Percentiles rank a stretch among this genome's conserved stretches.
Evolutionary conservation across 2,888 invertebrate genomes (phyloP).

Genomic region (Nemurella pictetii): DNA sequence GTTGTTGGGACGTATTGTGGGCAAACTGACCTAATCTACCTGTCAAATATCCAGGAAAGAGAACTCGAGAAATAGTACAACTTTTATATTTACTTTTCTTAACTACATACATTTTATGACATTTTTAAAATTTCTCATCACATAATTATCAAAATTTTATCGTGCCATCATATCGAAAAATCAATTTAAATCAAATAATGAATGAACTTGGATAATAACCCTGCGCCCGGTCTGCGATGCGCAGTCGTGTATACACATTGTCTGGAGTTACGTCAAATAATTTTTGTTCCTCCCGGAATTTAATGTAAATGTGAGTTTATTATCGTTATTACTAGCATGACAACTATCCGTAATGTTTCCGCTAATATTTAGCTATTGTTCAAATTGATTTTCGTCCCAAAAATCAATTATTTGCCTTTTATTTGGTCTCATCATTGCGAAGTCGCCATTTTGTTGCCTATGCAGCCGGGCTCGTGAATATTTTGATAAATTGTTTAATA

Average conservation of each 20-base stretch:
- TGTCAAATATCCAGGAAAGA: not conserved
- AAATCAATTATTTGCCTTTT: constrained; percentile 26
- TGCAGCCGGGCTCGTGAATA: constrained; percentile 43
- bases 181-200: not conserved
- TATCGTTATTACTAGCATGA: not conserved
- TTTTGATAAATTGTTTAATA: constrained; percentile 34
- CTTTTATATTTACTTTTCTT: not conserved
- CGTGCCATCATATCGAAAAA: not conserved
- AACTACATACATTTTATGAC: not conserved
- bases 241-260: constrained; percentile 44
- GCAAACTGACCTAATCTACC: not conserved
- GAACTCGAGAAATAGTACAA: not conserved
- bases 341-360: not conserved
- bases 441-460: constrained; percentile 43
- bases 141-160: not conserved
- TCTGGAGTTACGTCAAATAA: constrained; percentile 41
- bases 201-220: not conserved
- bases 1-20: not conserved
- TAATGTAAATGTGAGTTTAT: constrained; percentile 38
- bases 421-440: constrained; percentile 41
- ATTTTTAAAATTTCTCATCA: not conserved
- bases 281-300: constrained; percentile 38
- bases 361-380: not conserved
- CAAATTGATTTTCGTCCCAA: not conserved
- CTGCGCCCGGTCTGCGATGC: constrained; percentile 38